phyloP scores from a whole-genome alignment of 2,888 invertebrate genomes.

The Hoplodrina blanda region DNA sequence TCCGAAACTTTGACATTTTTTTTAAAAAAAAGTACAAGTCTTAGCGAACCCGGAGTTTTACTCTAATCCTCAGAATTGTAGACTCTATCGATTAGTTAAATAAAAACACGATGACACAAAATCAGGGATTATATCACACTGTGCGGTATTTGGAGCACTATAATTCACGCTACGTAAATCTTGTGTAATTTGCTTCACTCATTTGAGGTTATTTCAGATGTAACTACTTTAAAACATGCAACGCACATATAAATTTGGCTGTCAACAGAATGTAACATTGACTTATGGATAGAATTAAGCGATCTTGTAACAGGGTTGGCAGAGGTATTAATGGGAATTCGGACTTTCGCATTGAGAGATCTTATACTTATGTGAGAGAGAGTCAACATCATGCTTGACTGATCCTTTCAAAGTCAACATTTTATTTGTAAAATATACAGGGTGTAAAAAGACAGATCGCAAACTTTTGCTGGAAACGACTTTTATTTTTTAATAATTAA shows the following conservation, averaged over 20 bases:
- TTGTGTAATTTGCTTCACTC: constrained; percentile 47
- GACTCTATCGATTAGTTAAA: no score
- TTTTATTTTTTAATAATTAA: no score
- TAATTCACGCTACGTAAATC: constrained; percentile 45
- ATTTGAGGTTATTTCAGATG: constrained; percentile 56
- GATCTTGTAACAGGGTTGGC: constrained; percentile 11
- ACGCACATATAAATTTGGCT: constrained; percentile 18
- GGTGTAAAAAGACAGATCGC: no score
- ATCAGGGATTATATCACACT: no score
- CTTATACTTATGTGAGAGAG: neutral
- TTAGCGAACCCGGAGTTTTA: no score
- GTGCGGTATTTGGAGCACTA: constrained; percentile 27
- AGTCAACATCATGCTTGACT: neutral
- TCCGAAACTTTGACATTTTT: no score
- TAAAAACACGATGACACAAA: no score
- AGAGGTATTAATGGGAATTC: neutral
- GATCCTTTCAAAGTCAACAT: no score
- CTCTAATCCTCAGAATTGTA: no score
- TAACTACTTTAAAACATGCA: constrained; percentile 46
- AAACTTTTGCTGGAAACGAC: no score
- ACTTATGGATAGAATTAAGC: constrained; percentile 18
- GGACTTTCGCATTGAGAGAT: neutral
- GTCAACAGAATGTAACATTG: constrained; percentile 17
- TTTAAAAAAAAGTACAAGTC: no score
- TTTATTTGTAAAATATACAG: no score